Percentiles rank a stretch among this genome's conserved stretches.
phyloP scores from a whole-genome alignment of 2,797 vertebrate species.

The Syncerus caffer region DNA sequence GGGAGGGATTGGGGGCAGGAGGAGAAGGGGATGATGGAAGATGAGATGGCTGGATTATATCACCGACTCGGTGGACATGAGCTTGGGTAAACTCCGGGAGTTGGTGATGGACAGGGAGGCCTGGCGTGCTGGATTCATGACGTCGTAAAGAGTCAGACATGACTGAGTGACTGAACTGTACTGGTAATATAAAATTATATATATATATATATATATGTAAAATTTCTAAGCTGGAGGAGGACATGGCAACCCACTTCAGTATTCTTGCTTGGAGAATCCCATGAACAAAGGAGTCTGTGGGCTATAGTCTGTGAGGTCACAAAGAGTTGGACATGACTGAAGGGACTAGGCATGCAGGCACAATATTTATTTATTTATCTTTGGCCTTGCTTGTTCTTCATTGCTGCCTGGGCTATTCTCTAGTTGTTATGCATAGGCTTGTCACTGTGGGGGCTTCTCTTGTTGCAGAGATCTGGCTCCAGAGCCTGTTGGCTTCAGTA shows the following conservation, averaged over 20 bases:
- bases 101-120: not conserved
- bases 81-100: too few species aligned
- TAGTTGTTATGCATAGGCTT: not conserved
- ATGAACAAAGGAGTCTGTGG: not conserved
- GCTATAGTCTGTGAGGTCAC: not conserved
- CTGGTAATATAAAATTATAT: not conserved
- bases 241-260: not conserved
- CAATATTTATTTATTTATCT: not conserved
- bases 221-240: not conserved
- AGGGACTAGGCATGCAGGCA: not conserved
- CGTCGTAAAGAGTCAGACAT: fast-evolving
- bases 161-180: fast-evolving
- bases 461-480: not conserved
- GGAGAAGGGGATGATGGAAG: not conserved
- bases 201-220: not conserved
- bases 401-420: not conserved
- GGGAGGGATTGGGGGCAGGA: too few species aligned
- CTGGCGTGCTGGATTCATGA: fast-evolving
- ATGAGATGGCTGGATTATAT: not conserved
- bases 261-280: not conserved
- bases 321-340: not conserved
- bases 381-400: not conserved
- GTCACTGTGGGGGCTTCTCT: not conserved
- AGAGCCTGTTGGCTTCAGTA: not conserved
- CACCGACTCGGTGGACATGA: fast-evolving